These are phyloP conservation scores for Antrozous pallidus DNA, from an alignment of 2,797 vertebrate genomes.

Conservation along the genomic window DNA sequence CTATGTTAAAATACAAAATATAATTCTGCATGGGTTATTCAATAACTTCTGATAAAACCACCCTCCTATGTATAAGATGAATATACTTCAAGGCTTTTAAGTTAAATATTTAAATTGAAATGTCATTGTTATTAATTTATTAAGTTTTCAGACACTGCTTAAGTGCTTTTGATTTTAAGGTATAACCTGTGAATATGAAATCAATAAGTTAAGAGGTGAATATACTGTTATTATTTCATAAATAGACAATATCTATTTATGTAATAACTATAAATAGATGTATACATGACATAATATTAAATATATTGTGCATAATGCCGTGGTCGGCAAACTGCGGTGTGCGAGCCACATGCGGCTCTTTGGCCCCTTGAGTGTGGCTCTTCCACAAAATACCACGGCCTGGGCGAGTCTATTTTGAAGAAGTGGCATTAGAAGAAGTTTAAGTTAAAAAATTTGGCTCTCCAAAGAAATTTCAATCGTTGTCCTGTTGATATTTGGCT, in stretches of 20 bases:
- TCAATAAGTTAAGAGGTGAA: neutral
- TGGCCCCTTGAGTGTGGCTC: no score
- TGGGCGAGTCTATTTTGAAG: no score
- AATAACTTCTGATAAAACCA: neutral
- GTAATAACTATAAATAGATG: neutral
- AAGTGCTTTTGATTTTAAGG: constrained; percentile 22
- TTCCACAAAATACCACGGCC: no score
- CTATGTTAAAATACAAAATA: constrained; percentile 63
- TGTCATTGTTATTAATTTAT: neutral
- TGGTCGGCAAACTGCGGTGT: no score
- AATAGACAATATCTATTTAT: neutral
- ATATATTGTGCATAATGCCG: neutral
- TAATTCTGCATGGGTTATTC: constrained; percentile 21
- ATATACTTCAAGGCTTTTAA: neutral
- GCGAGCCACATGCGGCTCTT: no score
- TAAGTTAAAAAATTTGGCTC: no score
- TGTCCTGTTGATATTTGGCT: no score
- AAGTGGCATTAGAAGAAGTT: no score
- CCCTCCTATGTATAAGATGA: neutral
- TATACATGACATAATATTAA: neutral
- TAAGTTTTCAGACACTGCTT: neutral
- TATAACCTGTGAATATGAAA: constrained; percentile 8
- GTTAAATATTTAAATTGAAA: constrained; percentile 32
- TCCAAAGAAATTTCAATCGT: no score
- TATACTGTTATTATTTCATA: neutral